These are phyloP conservation scores for Xanthia icteritia DNA, from an alignment of 2,888 invertebrate species.

Conservation along the genomic window DNA sequence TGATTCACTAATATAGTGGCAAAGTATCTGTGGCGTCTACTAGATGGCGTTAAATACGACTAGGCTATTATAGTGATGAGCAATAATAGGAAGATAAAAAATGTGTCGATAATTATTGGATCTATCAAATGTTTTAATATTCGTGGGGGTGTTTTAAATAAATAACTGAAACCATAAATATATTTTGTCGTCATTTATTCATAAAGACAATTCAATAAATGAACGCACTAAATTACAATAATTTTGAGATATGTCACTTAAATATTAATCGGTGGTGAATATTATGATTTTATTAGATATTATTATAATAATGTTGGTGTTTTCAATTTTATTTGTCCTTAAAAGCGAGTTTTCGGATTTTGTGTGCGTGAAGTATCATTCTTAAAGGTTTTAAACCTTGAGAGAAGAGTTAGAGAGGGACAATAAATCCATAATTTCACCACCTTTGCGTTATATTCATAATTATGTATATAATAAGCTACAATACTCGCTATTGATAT, in stretches of 20 bases:
- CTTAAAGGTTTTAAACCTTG: slow-evolving; percentile 47
- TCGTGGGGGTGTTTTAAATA: background rate
- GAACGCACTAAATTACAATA: slow-evolving; percentile 90
- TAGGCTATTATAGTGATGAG: slow-evolving; percentile 10
- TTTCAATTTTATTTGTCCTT: slow-evolving; percentile 38
- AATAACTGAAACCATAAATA: slow-evolving; percentile 42
- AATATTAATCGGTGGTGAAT: slow-evolving; percentile 81
- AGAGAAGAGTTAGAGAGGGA: slow-evolving; percentile 20
- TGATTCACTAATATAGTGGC: background rate
- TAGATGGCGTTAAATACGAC: slow-evolving; percentile 41
- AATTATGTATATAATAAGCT: slow-evolving; percentile 89
- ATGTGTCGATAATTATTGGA: slow-evolving; percentile 18
- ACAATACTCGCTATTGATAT: slow-evolving; percentile 89
- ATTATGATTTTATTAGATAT: slow-evolving; percentile 74
- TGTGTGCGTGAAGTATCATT: slow-evolving; percentile 26
- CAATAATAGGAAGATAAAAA: background rate
- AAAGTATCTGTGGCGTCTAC: background rate
- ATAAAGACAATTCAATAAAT: slow-evolving; percentile 90
- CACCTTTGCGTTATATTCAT: slow-evolving; percentile 79
- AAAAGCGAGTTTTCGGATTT: slow-evolving; percentile 23
- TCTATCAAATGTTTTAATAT: background rate
- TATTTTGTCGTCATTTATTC: slow-evolving; percentile 89
- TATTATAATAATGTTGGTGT: slow-evolving; percentile 59
- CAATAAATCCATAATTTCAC: slow-evolving; percentile 77
- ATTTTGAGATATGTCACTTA: slow-evolving; percentile 90